Evolutionary conservation across 1,140 invertebrate genomes (phyloP), one percentile per base, ranked within the genome.

Genomic region (Gryon sp.): DNA sequence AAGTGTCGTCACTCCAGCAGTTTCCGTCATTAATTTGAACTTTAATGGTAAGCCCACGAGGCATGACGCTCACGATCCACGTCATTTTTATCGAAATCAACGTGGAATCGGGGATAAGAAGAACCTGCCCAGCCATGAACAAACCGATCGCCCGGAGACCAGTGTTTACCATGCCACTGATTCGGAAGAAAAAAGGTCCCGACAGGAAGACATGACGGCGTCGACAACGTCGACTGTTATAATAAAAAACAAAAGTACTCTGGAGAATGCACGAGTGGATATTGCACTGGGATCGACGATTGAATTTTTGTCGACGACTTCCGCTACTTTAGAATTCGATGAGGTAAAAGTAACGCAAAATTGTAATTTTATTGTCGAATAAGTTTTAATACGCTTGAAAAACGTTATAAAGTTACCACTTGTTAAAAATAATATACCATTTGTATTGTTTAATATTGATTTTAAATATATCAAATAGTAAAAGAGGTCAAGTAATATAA

Each of bases 31-130:
- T 3, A 24, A 69, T 7, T 69, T 69, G 5, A 55, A 63, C 18
- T 41, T 53, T n/a, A n/a, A n/a, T n/a, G 57, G 20, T 14, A 76
- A 48, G n/a, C 36, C 50, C 2, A 52, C 32, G 1, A 69, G 41
- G 18, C 63, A 69, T 4, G 63, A 69, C 16, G 55, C 38, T 8
- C 72, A 76, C 50, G 73, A 76, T 19, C 40, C 72, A 0, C 55
- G 73, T 26, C 73, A 76, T 30, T 76, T 76, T 11, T 69, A 76
- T 11, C 55, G 73, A 43, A 76, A 76, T 59, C 63, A 69, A 16
- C 55, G 73, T 0, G 73, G 65, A 41, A 30, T 76, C 28, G 48
- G 32, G 3, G 53, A 41, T 24, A 53, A 36, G 18, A 69, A 69
- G 32, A 24, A 76, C 48, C 52, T 30, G 12, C 15, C 28, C 9